Conservation (phyloP, 2,888 invertebrate genomes). For the Lutraria lutraria region DNA sequence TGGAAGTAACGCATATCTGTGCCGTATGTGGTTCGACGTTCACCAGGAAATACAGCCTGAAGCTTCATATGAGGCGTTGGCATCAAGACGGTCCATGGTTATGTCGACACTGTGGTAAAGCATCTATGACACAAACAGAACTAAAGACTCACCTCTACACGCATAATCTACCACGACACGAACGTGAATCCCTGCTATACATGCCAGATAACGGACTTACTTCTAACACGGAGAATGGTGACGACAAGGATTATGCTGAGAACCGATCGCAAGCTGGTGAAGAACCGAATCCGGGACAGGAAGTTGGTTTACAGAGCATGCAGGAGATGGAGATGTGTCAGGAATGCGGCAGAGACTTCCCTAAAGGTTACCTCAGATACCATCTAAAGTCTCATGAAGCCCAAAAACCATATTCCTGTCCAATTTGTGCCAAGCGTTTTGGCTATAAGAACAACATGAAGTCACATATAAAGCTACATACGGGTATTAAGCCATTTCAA, state of each 20-base stretch:
- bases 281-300: slow-evolving; percentile 38
- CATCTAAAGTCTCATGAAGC: slow-evolving; percentile 82
- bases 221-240: slow-evolving; percentile 27
- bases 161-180: slow-evolving; percentile 75
- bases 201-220: slow-evolving; percentile 64
- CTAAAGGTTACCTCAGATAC: slow-evolving; percentile 80
- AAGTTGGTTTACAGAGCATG: slow-evolving; percentile 43
- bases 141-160: slow-evolving; percentile 76
- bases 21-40: slow-evolving; percentile 79
- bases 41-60: slow-evolving; percentile 76
- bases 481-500: slow-evolving; percentile 83
- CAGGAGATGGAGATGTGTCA: slow-evolving; percentile 81
- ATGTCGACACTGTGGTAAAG: slow-evolving; percentile 79
- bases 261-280: slow-evolving; percentile 53
- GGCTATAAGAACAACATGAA: slow-evolving; percentile 85
- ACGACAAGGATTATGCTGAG: slow-evolving; percentile 49
- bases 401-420: slow-evolving; percentile 83
- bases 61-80: slow-evolving; percentile 76
- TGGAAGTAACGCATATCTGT: slow-evolving; percentile 71
- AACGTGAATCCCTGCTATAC: slow-evolving; percentile 75
- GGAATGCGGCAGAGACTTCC: slow-evolving; percentile 80
- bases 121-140: slow-evolving; percentile 72
- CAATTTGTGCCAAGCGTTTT: slow-evolving; percentile 82
- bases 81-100: slow-evolving; percentile 80
- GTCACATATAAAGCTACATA: slow-evolving; percentile 83